Evolutionary conservation across 2,797 vertebrate genomes (phyloP), one percentile per base, ranked within the genome.

Genomic region (Tamandua tetradactyla): DNA sequence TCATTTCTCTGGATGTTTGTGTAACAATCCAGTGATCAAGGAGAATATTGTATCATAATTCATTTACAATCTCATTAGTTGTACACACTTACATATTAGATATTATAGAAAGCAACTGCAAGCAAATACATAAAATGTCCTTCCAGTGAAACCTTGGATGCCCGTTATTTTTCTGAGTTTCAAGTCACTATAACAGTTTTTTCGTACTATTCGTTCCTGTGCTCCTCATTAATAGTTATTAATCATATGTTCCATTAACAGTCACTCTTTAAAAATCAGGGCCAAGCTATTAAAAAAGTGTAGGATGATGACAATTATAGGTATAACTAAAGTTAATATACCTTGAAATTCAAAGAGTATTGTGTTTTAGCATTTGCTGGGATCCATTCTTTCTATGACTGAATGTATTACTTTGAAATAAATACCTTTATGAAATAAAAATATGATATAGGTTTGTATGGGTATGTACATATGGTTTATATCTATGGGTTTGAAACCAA

Each of bases 161-260:
- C 1, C 35, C 22, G 14, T 4, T 75, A 5, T 68, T 74, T 84
- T 76, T 7, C 37, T 89, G 18, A 88, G 18, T 25, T 83, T 86
- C 13, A 61, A 83, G n/a, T 11, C 10, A 59, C 8, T 81, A 4
- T 75, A 57, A 85, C 82, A 85, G 64, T 62, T 82, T 40, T 2
- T 55, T 30, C 30, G 47, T 30, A n/a, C 18, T 94, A 86, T 83
- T 92, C 83, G 71, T 40, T 47, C 22, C 40, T 94, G n/a, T 37
- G 23, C 69, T 69, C 42, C 27, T 93, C 78, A 88, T 90, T 92
- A 94, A 52, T 30, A 62, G 44, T 30, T 68, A 1, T 89, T 89
- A 92, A 74, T 89, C 42, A 69, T 87, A 32, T 91, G 37, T 74
- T 95, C 68, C 80, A 85, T 82, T 93, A 95, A 85, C 42, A 91